Conservation (phyloP, 2,888 invertebrate species). For the Netelia fuscicornis region DNA sequence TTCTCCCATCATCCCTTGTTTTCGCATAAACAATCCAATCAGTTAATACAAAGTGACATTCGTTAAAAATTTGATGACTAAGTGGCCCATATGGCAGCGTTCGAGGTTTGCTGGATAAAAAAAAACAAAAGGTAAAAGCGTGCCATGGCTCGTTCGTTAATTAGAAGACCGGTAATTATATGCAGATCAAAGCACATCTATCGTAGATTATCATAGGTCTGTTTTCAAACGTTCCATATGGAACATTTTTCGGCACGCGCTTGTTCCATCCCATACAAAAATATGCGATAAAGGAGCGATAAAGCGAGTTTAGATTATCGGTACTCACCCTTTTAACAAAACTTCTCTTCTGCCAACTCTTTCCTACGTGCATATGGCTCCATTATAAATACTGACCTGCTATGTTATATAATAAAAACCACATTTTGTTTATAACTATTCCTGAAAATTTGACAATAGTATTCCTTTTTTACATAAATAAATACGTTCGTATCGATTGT, state of each 20-base stretch:
- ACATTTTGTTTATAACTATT: too few relatives aligned
- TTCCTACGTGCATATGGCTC: neutral
- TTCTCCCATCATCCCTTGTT: neutral
- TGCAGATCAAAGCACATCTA: slow-evolving; percentile 42
- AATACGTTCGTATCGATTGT: too few relatives aligned
- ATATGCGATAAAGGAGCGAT: neutral
- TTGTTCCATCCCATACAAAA: neutral
- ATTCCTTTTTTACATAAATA: too few relatives aligned
- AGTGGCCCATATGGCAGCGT: slow-evolving; percentile 41
- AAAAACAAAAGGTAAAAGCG: slow-evolving; percentile 23
- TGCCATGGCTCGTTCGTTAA: slow-evolving; percentile 34
- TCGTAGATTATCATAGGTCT: slow-evolving; percentile 33
- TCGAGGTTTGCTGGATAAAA: slow-evolving; percentile 16
- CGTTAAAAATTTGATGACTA: slow-evolving; percentile 24
- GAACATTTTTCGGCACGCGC: slow-evolving; percentile 13
- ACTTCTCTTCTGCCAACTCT: neutral
- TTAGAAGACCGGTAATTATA: slow-evolving; percentile 41
- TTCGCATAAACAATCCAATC: neutral
- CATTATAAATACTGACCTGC: too few relatives aligned
- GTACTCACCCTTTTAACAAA: neutral
- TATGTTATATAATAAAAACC: too few relatives aligned
- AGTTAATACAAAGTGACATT: slow-evolving; percentile 6
- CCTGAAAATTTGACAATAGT: too few relatives aligned
- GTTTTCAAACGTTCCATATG: slow-evolving; percentile 50
- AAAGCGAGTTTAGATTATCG: neutral